A percentile compares a stretch with the other conserved stretches of the same genome.
Conservation (phyloP, 2,113 vertebrate species). For the Microtus pennsylvanicus region DNA sequence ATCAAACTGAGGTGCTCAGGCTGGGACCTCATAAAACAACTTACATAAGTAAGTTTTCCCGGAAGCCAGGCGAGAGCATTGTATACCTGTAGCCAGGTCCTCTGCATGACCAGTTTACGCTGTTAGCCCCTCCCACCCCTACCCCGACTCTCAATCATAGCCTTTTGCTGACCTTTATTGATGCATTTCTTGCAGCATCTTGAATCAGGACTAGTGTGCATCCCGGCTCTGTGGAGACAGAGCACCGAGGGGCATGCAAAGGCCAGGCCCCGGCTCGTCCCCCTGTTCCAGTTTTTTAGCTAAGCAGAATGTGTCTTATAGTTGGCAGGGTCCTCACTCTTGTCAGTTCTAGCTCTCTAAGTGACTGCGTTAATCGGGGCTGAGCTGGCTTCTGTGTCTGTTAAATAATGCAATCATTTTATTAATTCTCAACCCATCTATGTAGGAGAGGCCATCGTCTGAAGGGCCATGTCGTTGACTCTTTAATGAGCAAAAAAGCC, state of each 20-base stretch:
- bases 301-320: rapidly evolving
- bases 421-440: conserved; percentile 76
- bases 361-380: not conserved
- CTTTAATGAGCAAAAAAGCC: conserved; percentile 62
- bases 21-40: too few relatives aligned
- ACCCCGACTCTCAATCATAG: not conserved
- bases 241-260: rapidly evolving
- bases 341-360: not conserved
- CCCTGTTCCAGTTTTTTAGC: rapidly evolving
- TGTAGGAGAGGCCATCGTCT: conserved; percentile 60
- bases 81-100: not conserved
- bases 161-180: not conserved
- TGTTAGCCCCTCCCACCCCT: not conserved
- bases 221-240: not conserved
- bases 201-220: not conserved
- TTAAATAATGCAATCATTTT: conserved; percentile 52
- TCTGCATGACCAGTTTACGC: too few relatives aligned
- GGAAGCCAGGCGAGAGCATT: not conserved
- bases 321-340: too few relatives aligned
- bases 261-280: rapidly evolving
- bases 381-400: not conserved
- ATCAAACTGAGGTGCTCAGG: not conserved
- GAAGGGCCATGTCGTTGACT: conserved; percentile 70
- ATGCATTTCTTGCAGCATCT: not conserved
- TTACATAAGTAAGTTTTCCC: not conserved